phyloP scores from a whole-genome alignment of 2,888 invertebrate genomes.

The Frankliniella fusca region DNA sequence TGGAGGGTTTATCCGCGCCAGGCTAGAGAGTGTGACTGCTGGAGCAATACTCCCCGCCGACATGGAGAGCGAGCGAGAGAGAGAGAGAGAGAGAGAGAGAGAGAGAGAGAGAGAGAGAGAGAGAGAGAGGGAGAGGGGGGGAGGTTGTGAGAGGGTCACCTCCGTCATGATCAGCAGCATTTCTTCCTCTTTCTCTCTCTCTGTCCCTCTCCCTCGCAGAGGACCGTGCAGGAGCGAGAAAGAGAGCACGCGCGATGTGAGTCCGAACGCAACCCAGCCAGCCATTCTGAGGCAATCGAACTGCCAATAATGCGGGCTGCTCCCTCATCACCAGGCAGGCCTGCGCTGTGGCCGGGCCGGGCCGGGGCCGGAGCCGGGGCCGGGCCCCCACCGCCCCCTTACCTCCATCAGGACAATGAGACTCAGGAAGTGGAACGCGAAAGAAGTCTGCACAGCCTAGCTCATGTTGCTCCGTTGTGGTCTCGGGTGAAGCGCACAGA shows the following conservation, averaged over 20 bases:
- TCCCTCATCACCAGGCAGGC: not conserved
- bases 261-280: not conserved
- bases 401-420: slow-evolving; percentile 1
- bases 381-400: not conserved
- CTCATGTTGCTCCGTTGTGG: too few relatives aligned
- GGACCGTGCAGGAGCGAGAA: not conserved
- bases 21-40: too few relatives aligned
- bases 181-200: not conserved
- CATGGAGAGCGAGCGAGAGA: too few relatives aligned
- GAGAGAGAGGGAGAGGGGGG: too few relatives aligned
- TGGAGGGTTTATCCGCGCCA: too few relatives aligned
- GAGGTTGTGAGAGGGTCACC: too few relatives aligned
- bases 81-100: too few relatives aligned
- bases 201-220: not conserved
- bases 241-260: not conserved
- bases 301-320: slow-evolving; percentile 6
- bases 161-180: not conserved
- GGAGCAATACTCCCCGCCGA: too few relatives aligned
- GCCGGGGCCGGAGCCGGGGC: not conserved
- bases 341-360: too few relatives aligned
- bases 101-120: too few relatives aligned
- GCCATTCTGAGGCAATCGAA: slow-evolving; percentile 24
- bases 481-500: too few relatives aligned
- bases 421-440: slow-evolving; percentile 12
- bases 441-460: not conserved